Evolutionary conservation across 2,113 vertebrate species (phyloP).

Genomic region (Chamaea fasciata): DNA sequence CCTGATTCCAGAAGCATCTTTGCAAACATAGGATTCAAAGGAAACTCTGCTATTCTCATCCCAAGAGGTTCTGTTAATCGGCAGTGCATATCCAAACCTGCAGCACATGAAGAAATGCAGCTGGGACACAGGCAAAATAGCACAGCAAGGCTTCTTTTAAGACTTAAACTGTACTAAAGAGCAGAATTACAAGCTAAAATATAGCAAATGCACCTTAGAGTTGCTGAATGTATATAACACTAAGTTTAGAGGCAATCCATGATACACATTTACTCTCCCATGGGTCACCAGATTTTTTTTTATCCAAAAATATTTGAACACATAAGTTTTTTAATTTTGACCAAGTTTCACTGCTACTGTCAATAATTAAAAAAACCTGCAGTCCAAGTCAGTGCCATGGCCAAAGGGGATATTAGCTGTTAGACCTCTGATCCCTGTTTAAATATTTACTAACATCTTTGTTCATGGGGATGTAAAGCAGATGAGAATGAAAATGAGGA

Average conservation of each 20-base stretch:
- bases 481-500: not conserved
- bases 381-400: not conserved
- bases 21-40: conserved; percentile 97
- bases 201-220: not conserved
- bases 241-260: not conserved
- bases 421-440: not conserved
- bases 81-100: conserved; percentile 95
- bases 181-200: not conserved
- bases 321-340: not conserved
- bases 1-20: conserved; percentile 98
- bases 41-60: conserved; percentile 94
- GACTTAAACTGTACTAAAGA: not conserved
- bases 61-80: conserved; percentile 91
- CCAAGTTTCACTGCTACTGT: not conserved
- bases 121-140: not conserved
- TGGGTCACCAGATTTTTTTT: not conserved
- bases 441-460: not conserved
- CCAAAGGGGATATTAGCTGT: not conserved
- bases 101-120: not conserved
- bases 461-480: not conserved
- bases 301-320: not conserved
- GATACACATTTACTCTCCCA: not conserved
- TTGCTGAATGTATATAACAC: not conserved
- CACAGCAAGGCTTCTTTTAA: not conserved
- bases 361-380: not conserved